Evolutionary conservation across 2,888 invertebrate species (phyloP).

Genomic region (Campaea margaritaria): DNA sequence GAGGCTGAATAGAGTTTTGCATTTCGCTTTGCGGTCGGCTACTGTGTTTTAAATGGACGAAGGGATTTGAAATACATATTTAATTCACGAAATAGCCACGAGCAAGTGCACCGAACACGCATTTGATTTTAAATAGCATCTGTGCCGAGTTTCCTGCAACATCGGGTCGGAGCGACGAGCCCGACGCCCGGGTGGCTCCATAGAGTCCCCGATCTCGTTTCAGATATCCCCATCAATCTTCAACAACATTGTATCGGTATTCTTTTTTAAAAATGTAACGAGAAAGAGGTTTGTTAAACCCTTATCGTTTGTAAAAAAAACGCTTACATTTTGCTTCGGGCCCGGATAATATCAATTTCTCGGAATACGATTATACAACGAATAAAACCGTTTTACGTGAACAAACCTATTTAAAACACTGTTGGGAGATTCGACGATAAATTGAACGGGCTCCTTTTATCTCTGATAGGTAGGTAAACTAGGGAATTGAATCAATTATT

Average conservation of each 20-base stretch:
- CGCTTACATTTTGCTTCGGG: constrained; percentile 47
- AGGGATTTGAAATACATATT: constrained; percentile 30
- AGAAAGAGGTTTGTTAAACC: constrained; percentile 54
- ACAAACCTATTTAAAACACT: constrained; percentile 4
- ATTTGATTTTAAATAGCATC: constrained; percentile 64
- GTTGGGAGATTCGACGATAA: background rate
- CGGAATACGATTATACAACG: constrained; percentile 43
- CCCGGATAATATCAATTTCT: constrained; percentile 42
- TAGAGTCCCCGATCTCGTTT: constrained; percentile 74
- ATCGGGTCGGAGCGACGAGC: constrained; percentile 49
- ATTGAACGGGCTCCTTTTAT: background rate
- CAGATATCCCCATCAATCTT: constrained; percentile 80
- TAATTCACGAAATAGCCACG: constrained; percentile 38
- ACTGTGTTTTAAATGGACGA: constrained; percentile 16
- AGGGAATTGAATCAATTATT: background rate
- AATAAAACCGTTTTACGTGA: constrained; percentile 33
- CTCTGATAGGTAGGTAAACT: background rate
- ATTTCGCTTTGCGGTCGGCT: constrained; percentile 11
- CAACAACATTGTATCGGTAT: constrained; percentile 70
- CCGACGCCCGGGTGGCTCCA: constrained; percentile 46
- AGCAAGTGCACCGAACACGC: constrained; percentile 46
- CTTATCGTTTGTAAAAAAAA: constrained; percentile 52
- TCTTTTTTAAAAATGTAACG: constrained; percentile 59
- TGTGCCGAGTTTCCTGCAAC: constrained; percentile 54
- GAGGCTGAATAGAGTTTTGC: constrained; percentile 1